Conservation (phyloP, 2,113 vertebrate genomes). For the Lagenorhynchus albirostris region DNA sequence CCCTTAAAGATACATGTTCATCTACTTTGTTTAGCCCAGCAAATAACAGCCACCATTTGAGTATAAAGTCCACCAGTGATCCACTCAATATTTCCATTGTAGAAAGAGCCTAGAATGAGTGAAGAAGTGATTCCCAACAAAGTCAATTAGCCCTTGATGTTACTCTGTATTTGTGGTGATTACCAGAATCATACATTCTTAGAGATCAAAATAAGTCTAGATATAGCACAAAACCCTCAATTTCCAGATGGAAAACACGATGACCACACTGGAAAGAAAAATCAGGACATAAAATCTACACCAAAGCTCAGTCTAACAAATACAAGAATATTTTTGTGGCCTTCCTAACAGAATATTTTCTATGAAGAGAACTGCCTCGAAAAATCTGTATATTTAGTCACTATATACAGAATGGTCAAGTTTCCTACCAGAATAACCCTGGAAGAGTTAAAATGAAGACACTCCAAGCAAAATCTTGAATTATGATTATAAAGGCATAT, state of each 20-base stretch:
- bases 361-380: background rate
- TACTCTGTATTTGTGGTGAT: background rate
- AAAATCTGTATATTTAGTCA: background rate
- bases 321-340: background rate
- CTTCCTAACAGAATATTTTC: background rate
- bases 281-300: background rate
- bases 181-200: background rate
- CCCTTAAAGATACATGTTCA: conserved; percentile 26
- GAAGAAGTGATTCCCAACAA: background rate
- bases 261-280: background rate
- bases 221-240: background rate
- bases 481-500: background rate
- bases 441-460: background rate
- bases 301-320: background rate
- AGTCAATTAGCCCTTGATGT: background rate
- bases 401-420: background rate
- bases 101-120: background rate
- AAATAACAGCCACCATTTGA: background rate
- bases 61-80: background rate
- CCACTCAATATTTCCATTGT: background rate
- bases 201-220: conserved; percentile 25
- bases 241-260: background rate
- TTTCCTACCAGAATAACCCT: background rate
- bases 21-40: background rate
- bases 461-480: background rate